A percentile compares a stretch with the other conserved stretches of the same genome.
Conservation (phyloP, 92 coral and sea anemone species). For the Galaxea fascicularis region DNA sequence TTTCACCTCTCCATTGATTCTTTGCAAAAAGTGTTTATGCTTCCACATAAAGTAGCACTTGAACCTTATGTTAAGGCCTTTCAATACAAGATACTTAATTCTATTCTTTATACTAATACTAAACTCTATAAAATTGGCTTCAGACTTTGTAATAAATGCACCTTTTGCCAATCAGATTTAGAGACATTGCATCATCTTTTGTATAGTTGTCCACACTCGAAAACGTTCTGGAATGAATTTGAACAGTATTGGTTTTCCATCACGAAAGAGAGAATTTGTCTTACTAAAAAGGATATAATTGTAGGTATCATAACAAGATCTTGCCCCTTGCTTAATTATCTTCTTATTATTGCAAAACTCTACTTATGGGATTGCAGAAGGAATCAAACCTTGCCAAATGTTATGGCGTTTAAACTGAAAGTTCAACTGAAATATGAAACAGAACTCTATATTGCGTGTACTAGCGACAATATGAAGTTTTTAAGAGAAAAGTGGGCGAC, state of each 20-base stretch:
- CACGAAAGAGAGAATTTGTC: background rate
- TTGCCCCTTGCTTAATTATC: too few relatives aligned
- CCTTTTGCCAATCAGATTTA: background rate
- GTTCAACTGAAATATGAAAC: too few relatives aligned
- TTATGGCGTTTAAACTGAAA: too few relatives aligned
- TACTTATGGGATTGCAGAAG: too few relatives aligned
- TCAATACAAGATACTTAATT: background rate
- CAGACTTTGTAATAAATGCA: background rate
- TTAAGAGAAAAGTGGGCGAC: too few relatives aligned
- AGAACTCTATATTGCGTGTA: too few relatives aligned
- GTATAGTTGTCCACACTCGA: background rate
- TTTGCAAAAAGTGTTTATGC: too few relatives aligned
- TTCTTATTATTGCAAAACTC: too few relatives aligned
- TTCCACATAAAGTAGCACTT: background rate
- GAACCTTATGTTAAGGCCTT: background rate
- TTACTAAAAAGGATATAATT: background rate
- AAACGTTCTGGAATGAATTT: background rate
- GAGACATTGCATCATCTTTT: background rate
- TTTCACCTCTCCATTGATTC: too few relatives aligned
- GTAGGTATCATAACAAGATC: background rate
- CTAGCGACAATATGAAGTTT: too few relatives aligned
- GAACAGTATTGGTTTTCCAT: background rate
- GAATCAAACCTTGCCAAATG: too few relatives aligned
- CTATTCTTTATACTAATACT: conserved; percentile 1
- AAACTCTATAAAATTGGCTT: background rate